Conservation (phyloP, 2,888 invertebrate species). For the Philonicus albiceps region DNA sequence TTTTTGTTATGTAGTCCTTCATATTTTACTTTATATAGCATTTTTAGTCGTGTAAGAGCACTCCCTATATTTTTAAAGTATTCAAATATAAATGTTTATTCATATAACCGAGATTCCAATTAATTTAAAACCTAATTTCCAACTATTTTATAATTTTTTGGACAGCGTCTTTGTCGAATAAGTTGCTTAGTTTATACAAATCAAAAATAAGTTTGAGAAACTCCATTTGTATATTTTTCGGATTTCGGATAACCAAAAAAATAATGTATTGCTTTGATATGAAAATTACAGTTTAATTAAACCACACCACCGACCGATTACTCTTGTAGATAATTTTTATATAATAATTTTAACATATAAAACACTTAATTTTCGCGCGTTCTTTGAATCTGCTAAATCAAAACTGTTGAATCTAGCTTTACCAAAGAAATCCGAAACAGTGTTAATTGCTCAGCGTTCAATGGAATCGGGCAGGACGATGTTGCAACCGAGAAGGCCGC, state of each 20-base stretch:
- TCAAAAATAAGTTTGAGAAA: too few relatives aligned
- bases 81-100: background rate
- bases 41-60: background rate
- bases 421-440: background rate
- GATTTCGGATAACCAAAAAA: too few relatives aligned
- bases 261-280: too few relatives aligned
- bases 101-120: background rate
- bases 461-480: constrained; percentile 63
- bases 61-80: background rate
- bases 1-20: constrained; percentile 87
- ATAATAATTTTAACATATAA: background rate
- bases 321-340: too few relatives aligned
- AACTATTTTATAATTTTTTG: too few relatives aligned
- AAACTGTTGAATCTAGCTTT: background rate
- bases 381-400: background rate
- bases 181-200: too few relatives aligned
- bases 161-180: too few relatives aligned
- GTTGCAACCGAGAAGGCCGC: constrained; percentile 79
- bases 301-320: too few relatives aligned
- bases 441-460: constrained; percentile 46
- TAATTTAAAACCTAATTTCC: too few relatives aligned
- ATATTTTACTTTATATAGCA: background rate
- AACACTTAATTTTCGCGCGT: background rate
- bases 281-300: too few relatives aligned
- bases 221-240: too few relatives aligned